Conservation (phyloP, 1,140 invertebrate genomes). For the Helicoverpa zea region DNA sequence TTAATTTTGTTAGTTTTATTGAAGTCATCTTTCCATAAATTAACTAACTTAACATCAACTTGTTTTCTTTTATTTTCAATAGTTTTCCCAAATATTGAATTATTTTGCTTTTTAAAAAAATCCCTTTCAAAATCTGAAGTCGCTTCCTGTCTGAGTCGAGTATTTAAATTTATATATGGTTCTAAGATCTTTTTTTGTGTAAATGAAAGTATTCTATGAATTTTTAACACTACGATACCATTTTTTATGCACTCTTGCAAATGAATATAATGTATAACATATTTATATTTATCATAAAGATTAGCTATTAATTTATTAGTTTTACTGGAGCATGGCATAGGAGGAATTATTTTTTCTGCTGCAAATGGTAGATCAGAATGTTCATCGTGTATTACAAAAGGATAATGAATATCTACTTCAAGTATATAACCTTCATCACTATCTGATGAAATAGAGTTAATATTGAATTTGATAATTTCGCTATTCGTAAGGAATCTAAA, state of each 20-base stretch:
- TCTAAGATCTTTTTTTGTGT: not conserved
- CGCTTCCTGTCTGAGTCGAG: not conserved
- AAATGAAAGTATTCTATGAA: not conserved
- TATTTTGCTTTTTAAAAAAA: not conserved
- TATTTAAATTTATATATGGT: not conserved
- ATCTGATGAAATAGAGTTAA: conserved; percentile 69
- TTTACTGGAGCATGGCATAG: not conserved
- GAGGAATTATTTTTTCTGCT: conserved; percentile 63
- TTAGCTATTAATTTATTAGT: conserved; percentile 1
- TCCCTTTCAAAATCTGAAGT: not conserved
- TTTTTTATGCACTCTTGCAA: not conserved
- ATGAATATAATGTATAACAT: not conserved
- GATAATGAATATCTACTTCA: conserved; percentile 77
- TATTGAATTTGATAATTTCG: conserved; percentile 34
- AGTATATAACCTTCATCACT: conserved; percentile 85
- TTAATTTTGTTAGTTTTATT: not conserved
- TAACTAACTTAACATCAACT: conserved; percentile 37
- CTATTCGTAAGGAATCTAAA: not conserved
- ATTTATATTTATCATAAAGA: not conserved
- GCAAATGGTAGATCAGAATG: conserved; percentile 86
- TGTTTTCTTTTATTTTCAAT: conserved; percentile 48
- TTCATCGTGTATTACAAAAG: conserved; percentile 81
- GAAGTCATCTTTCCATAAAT: not conserved
- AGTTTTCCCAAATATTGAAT: conserved; percentile 40
- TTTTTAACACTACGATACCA: not conserved